Evolutionary conservation across 2,113 vertebrate genomes (phyloP).

Genomic region (Stictonetta naevosa): DNA sequence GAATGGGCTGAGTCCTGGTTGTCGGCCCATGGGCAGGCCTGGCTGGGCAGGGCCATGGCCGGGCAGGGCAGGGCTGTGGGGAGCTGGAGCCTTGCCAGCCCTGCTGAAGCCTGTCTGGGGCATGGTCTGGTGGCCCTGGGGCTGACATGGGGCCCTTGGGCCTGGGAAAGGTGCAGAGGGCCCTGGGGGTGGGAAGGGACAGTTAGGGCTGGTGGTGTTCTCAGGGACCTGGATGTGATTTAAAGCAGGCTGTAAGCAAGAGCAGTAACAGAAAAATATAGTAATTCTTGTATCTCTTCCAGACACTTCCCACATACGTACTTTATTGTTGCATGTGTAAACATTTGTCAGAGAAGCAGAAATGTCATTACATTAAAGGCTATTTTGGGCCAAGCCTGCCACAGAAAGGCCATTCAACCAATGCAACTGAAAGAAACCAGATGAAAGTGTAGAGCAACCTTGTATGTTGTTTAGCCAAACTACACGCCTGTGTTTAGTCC

Average conservation of each 20-base stretch:
- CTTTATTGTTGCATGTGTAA: neutral
- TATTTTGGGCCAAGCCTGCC: neutral
- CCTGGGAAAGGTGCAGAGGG: fast-evolving
- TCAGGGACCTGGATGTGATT: neutral
- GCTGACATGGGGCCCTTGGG: neutral
- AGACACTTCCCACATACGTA: neutral
- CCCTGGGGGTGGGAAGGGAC: fast-evolving
- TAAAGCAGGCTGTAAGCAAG: neutral
- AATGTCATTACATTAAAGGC: neutral
- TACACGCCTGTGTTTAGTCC: neutral
- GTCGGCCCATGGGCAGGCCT: fast-evolving
- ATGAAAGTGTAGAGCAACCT: neutral
- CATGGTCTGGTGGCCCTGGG: too few relatives aligned
- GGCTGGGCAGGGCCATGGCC: fast-evolving
- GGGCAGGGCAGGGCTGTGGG: neutral
- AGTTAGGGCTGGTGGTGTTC: neutral
- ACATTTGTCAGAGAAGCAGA: neutral
- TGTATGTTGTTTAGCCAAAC: neutral
- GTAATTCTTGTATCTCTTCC: neutral
- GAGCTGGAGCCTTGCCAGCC: neutral
- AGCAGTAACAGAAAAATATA: neutral
- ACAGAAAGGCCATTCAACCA: neutral
- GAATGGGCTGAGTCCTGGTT: fast-evolving
- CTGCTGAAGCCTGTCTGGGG: fast-evolving
- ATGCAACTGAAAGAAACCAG: neutral